Evolutionary conservation across 2,113 vertebrate genomes (phyloP).

Genomic region (Lutjanus erythropterus): DNA sequence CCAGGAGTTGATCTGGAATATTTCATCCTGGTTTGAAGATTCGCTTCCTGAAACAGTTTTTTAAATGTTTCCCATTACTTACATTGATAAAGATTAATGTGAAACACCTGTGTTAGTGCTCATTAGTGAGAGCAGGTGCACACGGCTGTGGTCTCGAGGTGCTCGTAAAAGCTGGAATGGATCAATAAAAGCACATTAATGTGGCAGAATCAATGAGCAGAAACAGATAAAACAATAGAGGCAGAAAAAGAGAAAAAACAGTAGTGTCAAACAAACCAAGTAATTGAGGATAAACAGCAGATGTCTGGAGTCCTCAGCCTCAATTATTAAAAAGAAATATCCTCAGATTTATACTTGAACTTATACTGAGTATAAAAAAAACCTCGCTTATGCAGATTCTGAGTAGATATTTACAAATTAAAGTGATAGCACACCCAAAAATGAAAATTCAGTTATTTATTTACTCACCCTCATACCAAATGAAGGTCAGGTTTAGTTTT

Average conservation of each 20-base stretch:
- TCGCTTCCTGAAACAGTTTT: neutral
- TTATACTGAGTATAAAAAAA: too few relatives aligned
- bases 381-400: too few relatives aligned
- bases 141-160: constrained; percentile 4
- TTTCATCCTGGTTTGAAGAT: neutral
- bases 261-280: neutral
- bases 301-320: neutral
- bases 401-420: too few relatives aligned
- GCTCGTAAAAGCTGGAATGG: constrained; percentile 7
- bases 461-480: too few relatives aligned
- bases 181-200: constrained; percentile 50
- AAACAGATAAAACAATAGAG: constrained; percentile 12
- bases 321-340: too few relatives aligned
- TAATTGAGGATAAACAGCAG: neutral
- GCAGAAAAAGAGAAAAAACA: neutral
- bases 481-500: too few relatives aligned
- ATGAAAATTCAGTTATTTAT: too few relatives aligned
- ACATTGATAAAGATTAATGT: constrained; percentile 38
- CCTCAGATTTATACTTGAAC: too few relatives aligned
- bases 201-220: constrained; percentile 28
- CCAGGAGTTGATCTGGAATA: neutral
- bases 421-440: too few relatives aligned
- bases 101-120: constrained; percentile 26
- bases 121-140: constrained; percentile 53
- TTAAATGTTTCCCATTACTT: constrained; percentile 2